Evolutionary conservation across 1,140 invertebrate genomes (phyloP), one percentile per base, ranked within the genome.

Genomic region (Hypothenemus hampei): DNA sequence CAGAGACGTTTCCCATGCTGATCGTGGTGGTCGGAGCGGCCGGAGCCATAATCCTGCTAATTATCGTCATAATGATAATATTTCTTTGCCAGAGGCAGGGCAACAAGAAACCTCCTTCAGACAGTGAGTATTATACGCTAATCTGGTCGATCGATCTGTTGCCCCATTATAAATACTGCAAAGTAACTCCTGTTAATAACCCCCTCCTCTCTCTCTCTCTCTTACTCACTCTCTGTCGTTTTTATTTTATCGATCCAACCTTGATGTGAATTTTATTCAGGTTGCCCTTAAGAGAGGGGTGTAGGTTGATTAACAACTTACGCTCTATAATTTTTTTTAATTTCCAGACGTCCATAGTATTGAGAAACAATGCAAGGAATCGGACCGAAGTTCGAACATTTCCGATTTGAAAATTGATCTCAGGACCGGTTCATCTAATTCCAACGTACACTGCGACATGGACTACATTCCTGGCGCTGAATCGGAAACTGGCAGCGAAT

Each of bases 401-500:
- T 93, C 89, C 57, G 91, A 93, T 73, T 74, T 93, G 65, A 95
- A 94, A 73, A 77, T 89, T 37, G 91, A 95, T 72, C 78, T 93
- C 47, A 76, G 90, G 58, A 86, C 91, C 31, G 88, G 89, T 53
- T 89, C 85, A 46, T 93, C 83, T 48, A 78, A 86, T 57, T 85
- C 82, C 61, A 84, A 85, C 63, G 79, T 82, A 47, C 78, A 80
- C 62, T 80, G 79, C 68, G 77, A 79, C 60, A 82, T 73, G 77
- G 81, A 72, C 58, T 72, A 72, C 50, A 69, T 70, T 37, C 72
- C 71, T 29, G 72, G 72, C 18, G 75, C 76, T 36, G 70, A 72
- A 60, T 72, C 70, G 7, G 70, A 72, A 61, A 72, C 70, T 6
- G 70, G 70, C 23, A 70, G 69, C 56, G 70, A 72, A 56, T 70